A percentile compares a stretch with the other conserved stretches of the same genome.
Conservation (phyloP, 1,140 invertebrate species). For the Drosophila jambulina region DNA sequence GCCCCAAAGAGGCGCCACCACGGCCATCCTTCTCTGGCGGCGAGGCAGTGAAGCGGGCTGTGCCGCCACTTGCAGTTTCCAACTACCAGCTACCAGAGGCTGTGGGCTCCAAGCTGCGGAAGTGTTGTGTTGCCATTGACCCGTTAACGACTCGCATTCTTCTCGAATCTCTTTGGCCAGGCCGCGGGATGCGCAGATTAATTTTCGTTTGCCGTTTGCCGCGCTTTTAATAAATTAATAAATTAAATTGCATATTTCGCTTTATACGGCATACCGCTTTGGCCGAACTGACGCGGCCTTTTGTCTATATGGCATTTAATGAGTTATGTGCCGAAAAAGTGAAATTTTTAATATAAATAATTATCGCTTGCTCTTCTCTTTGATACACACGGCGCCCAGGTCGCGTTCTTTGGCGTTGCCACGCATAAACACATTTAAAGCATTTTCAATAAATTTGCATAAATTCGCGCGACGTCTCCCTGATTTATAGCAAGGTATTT, state of each 20-base stretch:
- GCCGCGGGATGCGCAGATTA: slow-evolving; percentile 37
- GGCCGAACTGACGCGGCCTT: slow-evolving; percentile 21
- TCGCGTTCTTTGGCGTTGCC: slow-evolving; percentile 7
- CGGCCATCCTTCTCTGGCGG: not conserved
- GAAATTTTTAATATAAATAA: slow-evolving; percentile 77
- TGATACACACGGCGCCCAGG: slow-evolving; percentile 27
- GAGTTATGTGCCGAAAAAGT: slow-evolving; percentile 60
- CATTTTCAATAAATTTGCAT: slow-evolving; percentile 55
- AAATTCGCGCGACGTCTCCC: slow-evolving; percentile 22
- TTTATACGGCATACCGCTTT: slow-evolving; percentile 53
- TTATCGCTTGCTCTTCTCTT: slow-evolving; percentile 60
- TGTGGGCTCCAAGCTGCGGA: not conserved
- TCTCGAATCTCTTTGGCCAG: slow-evolving; percentile 13
- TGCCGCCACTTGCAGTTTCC: slow-evolving; percentile 10
- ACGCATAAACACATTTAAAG: slow-evolving; percentile 51
- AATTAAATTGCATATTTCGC: slow-evolving; percentile 71
- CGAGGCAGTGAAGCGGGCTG: slow-evolving; percentile 38
- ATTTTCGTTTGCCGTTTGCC: slow-evolving; percentile 54
- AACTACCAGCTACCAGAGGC: not conserved
- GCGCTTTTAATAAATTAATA: slow-evolving; percentile 68
- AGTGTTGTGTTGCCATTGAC: slow-evolving; percentile 56
- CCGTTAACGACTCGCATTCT: slow-evolving; percentile 64
- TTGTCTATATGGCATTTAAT: slow-evolving; percentile 21
- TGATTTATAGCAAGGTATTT: slow-evolving; percentile 33
- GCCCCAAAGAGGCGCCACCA: slow-evolving; percentile 23